Base-by-base conservation (phyloP, 2,888 invertebrate species). In the Polylopha cassiicola region DNA sequence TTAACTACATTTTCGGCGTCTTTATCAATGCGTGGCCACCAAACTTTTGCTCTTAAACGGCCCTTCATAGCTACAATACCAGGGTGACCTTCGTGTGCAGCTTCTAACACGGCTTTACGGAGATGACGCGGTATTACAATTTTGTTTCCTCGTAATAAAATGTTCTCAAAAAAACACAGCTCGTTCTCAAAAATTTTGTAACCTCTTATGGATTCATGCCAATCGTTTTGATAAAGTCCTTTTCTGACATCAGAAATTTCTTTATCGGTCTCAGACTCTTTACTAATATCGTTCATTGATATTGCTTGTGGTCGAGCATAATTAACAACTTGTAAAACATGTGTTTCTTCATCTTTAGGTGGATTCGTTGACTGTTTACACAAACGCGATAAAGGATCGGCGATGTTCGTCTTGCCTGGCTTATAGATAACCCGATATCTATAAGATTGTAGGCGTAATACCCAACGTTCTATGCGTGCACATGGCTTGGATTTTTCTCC, bases 21-120 rank as follows among this genome's bases (percentile, higher is more conserved):
- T 34, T 46, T 51, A 37, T 71, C 65, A 3, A 55, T 53, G 26
- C 49, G 54, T 4, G 64, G 62, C 64, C 68, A 69, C 64, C 66
- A 70, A 2, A 67, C 70, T 49, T 70, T 70, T 1, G 59, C 51
- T 3, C 70, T 31, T 2, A 70, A 37, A 8, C 39, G 27, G 6
- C 26, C 20, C 21, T 44, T 43, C 39, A 39, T 38, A 16, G 22
- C 20, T 1, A 46, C 47, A 15, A 51, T 51, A 3, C 56, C 55
- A 1, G 55, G 51, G 30, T 60, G 60, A 1, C 58, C 56, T 26
- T 58, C 50, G 30, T 63, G 60, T 2, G 52, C 55, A 8, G 48
- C 41, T 4, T 41, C 38, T 26, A 56, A 34, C 2, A 46, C 46
- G n/a, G 29, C 18, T 20, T 49, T 31, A 11, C 47, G 20, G 17